Base-by-base conservation (phyloP, 2,797 vertebrate genomes). In the Selene dorsalis region DNA sequence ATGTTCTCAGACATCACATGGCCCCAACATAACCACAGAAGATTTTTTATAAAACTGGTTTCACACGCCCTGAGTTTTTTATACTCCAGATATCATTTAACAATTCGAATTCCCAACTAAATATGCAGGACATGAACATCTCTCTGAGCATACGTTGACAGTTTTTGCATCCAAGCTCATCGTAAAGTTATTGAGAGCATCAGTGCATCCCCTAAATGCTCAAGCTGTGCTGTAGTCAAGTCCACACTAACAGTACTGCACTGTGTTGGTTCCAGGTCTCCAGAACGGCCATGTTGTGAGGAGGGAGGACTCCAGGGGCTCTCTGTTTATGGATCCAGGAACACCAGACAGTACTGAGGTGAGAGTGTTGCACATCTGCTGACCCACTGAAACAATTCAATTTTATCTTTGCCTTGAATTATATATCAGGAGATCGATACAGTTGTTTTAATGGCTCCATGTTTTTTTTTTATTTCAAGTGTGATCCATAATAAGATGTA, bases 231-330 rank as follows among this genome's bases (percentile, higher is more conserved):
- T 43, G 53, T 24, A 45, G 8, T 53, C n/a, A 66, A 63, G 8
- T 53, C 32, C 12, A 30, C 1, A 7, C 65, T 39, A n/a, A 64
- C 16, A 39, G 17, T 1, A 4, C 6, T 50, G 14, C 32, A 11
- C 48, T 76, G 35, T 83, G 30, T 69, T 26, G 22, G 22, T 63
- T 86, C 17, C 83, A 96, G 96, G 93, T 60, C 93, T 91, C 87
- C 94, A 95, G 79, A 99, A 98, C 26, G 97, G 97, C 71, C 96
- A 95, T 0, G 10, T 84, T 4, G 92, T 97, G 41, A 96, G 95
- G 78, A 93, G 96, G 84, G 97, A 98, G 32, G 97, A 99, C 92
- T 98, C 97, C 0, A 94, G 96, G 85, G 84, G 94, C 60, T 99
- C 97, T 24, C 90, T 99, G 73, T 95, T 94, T 64, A 94, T 95